phyloP scores from a whole-genome alignment of 2,113 vertebrate genomes.

The Nothoprocta pentlandii region DNA sequence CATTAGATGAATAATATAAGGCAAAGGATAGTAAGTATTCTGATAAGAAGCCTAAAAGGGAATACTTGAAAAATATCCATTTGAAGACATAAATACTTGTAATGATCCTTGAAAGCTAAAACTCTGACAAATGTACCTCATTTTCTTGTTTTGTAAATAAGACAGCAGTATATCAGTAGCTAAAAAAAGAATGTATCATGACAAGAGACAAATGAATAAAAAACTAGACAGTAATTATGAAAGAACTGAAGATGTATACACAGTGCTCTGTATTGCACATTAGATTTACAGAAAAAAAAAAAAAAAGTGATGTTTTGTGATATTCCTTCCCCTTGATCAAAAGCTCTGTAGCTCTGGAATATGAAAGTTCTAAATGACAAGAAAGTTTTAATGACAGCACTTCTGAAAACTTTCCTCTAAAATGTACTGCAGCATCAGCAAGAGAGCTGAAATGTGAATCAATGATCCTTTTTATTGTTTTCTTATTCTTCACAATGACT shows the following conservation, averaged over 20 bases:
- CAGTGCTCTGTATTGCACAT: background rate
- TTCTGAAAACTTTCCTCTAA: background rate
- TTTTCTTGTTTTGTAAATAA: background rate
- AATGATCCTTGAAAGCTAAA: background rate
- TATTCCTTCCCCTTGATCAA: constrained; percentile 42
- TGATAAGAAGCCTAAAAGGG: background rate
- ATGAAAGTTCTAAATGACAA: background rate
- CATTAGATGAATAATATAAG: background rate
- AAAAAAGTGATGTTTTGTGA: background rate
- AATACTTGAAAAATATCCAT: background rate
- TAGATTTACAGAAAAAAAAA: background rate
- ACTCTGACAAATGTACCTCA: background rate
- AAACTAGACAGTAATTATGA: background rate
- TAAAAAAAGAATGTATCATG: background rate
- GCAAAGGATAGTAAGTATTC: background rate
- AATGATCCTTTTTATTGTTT: background rate
- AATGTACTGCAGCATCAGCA: background rate
- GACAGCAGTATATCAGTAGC: background rate
- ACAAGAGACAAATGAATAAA: background rate
- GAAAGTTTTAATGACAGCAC: background rate
- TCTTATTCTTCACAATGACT: background rate
- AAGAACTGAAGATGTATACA: background rate
- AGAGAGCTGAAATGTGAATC: background rate
- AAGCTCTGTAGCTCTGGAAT: background rate
- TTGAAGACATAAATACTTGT: background rate